Percentiles rank a stretch among this genome's conserved stretches.
These are phyloP conservation scores for Actinia equina DNA, from an alignment of 64 coral and sea anemone species.

Conservation along the genomic window DNA sequence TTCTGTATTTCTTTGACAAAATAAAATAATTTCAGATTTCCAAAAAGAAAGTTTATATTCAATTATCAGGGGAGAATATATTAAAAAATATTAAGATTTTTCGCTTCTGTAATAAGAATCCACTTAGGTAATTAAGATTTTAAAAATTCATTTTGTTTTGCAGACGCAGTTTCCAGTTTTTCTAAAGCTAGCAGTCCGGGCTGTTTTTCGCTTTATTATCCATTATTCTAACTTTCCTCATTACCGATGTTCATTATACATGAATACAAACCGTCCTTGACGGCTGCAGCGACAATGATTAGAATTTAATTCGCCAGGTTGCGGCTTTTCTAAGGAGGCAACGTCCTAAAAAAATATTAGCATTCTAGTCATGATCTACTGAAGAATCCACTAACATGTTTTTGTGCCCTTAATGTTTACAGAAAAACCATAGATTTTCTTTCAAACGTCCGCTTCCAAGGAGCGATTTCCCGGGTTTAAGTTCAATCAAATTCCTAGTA, in stretches of 20 bases:
- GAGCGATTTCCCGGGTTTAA: background rate
- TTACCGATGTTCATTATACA: background rate
- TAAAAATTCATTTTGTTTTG: too few species aligned
- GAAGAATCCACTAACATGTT: constrained; percentile 8
- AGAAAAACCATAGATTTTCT: background rate
- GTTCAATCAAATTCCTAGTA: background rate
- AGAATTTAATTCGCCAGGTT: background rate
- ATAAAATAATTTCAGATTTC: too few species aligned
- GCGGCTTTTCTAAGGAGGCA: background rate
- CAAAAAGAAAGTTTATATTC: background rate
- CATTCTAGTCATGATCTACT: background rate
- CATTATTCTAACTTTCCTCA: background rate
- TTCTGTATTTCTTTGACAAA: background rate
- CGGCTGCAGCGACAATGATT: background rate
- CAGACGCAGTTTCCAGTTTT: too few species aligned
- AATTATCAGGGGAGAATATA: background rate
- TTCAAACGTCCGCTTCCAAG: background rate
- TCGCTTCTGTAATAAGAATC: too few species aligned
- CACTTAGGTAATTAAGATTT: too few species aligned
- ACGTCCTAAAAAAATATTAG: constrained; percentile 5
- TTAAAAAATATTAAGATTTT: too few species aligned
- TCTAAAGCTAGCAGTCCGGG: too few species aligned
- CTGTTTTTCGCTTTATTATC: background rate
- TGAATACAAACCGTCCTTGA: background rate
- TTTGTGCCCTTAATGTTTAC: background rate